Evolutionary conservation across 2,113 vertebrate genomes (phyloP).

Genomic region (Rhineura floridana): DNA sequence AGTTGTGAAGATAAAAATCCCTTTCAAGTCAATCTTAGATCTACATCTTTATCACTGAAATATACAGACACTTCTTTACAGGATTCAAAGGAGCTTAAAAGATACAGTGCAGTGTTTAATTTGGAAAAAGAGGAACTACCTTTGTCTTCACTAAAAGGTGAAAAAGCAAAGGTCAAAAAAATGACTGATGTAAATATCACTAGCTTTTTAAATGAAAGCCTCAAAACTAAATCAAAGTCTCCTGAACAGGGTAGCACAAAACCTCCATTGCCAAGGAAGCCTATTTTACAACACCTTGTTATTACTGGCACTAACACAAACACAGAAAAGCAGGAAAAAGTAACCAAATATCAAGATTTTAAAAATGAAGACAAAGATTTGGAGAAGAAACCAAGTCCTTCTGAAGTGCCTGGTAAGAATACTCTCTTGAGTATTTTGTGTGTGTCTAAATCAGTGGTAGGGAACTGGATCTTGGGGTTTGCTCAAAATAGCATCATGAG

Average conservation of each 20-base stretch:
- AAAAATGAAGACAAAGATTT: slow-evolving; percentile 60
- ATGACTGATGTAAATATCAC: neutral
- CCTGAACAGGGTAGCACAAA: slow-evolving; percentile 74
- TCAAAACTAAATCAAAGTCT: slow-evolving; percentile 66
- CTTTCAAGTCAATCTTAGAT: slow-evolving; percentile 89
- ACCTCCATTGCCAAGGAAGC: slow-evolving; percentile 75
- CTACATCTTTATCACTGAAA: slow-evolving; percentile 84
- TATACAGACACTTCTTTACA: slow-evolving; percentile 62
- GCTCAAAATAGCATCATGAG: too few species aligned
- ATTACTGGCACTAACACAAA: slow-evolving; percentile 38
- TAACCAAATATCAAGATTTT: slow-evolving; percentile 36
- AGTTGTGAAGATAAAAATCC: slow-evolving; percentile 72
- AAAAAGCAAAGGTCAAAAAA: slow-evolving; percentile 51
- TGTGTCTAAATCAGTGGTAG: neutral
- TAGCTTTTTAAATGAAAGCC: slow-evolving; percentile 60
- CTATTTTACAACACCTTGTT: slow-evolving; percentile 64
- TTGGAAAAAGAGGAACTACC: slow-evolving; percentile 59
- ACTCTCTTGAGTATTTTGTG: neutral
- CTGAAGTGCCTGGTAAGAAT: slow-evolving; percentile 81
- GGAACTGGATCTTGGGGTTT: too few species aligned
- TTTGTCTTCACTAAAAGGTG: slow-evolving; percentile 57
- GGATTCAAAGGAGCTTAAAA: slow-evolving; percentile 72
- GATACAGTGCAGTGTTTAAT: slow-evolving; percentile 74
- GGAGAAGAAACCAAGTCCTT: slow-evolving; percentile 64
- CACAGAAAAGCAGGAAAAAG: slow-evolving; percentile 64